Base-by-base conservation (phyloP, 2,888 invertebrate species). In the Xylota segnis region DNA sequence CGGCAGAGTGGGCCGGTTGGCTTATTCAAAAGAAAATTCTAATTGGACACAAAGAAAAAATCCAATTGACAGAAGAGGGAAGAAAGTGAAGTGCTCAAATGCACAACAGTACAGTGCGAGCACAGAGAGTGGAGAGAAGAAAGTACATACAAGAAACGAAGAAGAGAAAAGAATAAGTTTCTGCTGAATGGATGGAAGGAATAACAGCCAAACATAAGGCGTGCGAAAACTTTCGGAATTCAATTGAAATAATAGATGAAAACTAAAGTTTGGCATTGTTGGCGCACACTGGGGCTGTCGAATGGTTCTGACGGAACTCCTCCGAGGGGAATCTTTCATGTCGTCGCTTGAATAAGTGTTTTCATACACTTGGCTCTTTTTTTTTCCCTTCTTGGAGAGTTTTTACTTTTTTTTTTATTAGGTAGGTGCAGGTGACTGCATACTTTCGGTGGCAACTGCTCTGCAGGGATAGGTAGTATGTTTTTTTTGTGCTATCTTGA, bases 171-270 rank as follows among this genome's bases (percentile, higher is more conserved):
- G 66, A 66, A 81, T 68, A 81, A 74, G 66, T 66, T 81, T 74
- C 58, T 10, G 65, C 56, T 78, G 40, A 29, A 63, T 75, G 81
- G 40, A n/a, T 29, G 47, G 45, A 61, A 70, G 71, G 37, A 72
- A 65, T 58, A 66, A 81, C 58, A 71, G 54, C 29, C 63, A 65
- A 81, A 76, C 66, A 66, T 54, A 86, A 82, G 86, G 86, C 72
- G 86, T 86, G 86, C 86, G 82, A 86, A 82, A 82, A 76, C 82
- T 82, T 86, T 82, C 76, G 47, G 61, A 77, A 61, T 82, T 77
- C 76, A 72, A 74, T 82, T 54, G 76, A 68, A 47, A 81, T 66
- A 76, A 84, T 63, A 52, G 75, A 68, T 63, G 75, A 23, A 66
- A 76, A 77, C 54, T 66, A 16, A 50, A 56, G 45, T 45, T 71